A percentile compares a stretch with the other conserved stretches of the same genome.
phyloP scores from a whole-genome alignment of 2,113 vertebrate genomes.

The Aegithalos caudatus region DNA sequence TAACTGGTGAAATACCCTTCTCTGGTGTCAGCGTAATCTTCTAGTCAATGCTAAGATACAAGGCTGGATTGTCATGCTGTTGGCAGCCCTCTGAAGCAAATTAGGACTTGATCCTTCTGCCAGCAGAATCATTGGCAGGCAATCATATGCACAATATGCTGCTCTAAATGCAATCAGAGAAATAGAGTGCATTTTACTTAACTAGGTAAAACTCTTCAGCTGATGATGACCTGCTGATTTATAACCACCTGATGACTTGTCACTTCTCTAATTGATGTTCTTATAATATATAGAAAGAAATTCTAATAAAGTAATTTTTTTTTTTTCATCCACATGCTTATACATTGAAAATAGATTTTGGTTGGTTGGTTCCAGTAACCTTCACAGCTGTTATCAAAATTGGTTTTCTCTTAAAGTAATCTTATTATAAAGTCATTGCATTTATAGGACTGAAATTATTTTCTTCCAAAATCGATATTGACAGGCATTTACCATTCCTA shows the following conservation, averaged over 20 bases:
- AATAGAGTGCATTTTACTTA: not conserved
- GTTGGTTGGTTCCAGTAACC: not conserved
- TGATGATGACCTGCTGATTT: slow-evolving; percentile 11
- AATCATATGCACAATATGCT: slow-evolving; percentile 33
- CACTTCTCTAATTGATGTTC: not conserved
- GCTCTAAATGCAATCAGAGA: slow-evolving; percentile 4
- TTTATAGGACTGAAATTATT: not conserved
- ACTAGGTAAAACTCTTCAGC: not conserved
- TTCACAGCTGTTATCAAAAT: not conserved
- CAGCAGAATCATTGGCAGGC: slow-evolving; percentile 20
- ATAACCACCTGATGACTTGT: not conserved
- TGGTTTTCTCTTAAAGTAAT: not conserved
- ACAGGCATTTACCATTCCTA: not conserved
- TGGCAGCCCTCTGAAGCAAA: slow-evolving; percentile 31
- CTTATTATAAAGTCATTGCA: not conserved
- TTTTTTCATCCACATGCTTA: not conserved
- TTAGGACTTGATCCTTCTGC: slow-evolving; percentile 25
- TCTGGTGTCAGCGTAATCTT: not conserved
- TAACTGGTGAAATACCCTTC: not conserved
- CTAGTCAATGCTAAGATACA: not conserved
- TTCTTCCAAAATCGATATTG: not conserved
- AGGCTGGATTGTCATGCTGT: not conserved
- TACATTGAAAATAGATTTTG: not conserved
- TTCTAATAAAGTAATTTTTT: not conserved
- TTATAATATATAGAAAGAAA: not conserved